Evolutionary conservation across 2,113 vertebrate species (phyloP).

Genomic region (Saiga tatarica): DNA sequence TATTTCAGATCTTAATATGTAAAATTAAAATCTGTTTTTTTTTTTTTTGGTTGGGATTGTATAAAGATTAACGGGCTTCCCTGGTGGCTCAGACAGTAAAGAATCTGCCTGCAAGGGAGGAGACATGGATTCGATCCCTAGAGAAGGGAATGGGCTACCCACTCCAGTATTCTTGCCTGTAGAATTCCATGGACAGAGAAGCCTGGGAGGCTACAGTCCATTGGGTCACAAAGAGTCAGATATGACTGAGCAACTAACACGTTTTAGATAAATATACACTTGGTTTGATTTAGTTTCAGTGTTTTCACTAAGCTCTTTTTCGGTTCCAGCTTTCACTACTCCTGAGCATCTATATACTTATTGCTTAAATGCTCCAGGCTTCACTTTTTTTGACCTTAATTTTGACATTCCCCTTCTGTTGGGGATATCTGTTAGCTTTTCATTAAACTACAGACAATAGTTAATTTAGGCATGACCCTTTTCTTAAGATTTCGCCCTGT

Average conservation of each 20-base stretch:
- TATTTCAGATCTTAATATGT: neutral
- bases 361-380: neutral
- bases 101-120: neutral
- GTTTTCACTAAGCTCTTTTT: neutral
- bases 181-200: neutral
- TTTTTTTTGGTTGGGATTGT: neutral
- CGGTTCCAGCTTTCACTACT: neutral
- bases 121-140: neutral
- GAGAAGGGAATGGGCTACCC: neutral
- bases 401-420: neutral
- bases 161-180: neutral
- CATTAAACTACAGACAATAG: neutral
- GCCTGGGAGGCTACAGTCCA: neutral
- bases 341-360: neutral
- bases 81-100: neutral
- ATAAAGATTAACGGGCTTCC: neutral
- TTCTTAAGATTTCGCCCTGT: neutral
- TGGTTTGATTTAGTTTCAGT: neutral
- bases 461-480: neutral
- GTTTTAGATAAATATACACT: neutral
- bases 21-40: neutral
- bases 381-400: neutral
- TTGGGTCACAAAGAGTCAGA: neutral
- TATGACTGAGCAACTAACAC: neutral
- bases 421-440: neutral